Conservation (phyloP, 2,888 invertebrate species). For the Proisotoma minuta region DNA sequence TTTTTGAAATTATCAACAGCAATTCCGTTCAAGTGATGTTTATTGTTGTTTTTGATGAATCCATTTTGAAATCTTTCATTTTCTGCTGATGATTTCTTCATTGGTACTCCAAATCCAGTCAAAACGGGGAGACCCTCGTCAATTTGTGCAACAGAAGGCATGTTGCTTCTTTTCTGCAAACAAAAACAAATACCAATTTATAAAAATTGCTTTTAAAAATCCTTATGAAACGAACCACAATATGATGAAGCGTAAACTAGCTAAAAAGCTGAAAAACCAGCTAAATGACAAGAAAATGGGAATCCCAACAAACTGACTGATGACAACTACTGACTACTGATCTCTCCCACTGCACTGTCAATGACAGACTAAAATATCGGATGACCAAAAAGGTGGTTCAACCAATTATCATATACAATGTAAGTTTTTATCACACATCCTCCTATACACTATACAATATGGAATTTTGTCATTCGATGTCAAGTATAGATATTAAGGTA, state of each 20-base stretch:
- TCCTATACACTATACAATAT: too few species aligned
- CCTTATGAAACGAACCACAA: neutral
- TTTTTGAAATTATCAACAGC: slow-evolving; percentile 30
- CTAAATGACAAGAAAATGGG: neutral
- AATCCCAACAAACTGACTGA: neutral
- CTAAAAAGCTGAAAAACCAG: neutral
- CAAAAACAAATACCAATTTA: too few species aligned
- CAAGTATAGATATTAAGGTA: too few species aligned
- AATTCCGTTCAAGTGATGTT: slow-evolving; percentile 32
- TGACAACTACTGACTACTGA: too few species aligned
- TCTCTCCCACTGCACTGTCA: too few species aligned
- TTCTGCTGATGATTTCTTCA: slow-evolving; percentile 39
- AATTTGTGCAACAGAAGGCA: slow-evolving; percentile 45
- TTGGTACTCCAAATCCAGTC: slow-evolving; percentile 34
- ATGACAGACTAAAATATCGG: too few species aligned
- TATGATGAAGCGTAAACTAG: neutral
- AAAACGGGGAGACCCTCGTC: slow-evolving; percentile 45
- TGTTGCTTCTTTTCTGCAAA: slow-evolving; percentile 29
- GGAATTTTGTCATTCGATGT: too few species aligned
- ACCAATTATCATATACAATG: too few species aligned
- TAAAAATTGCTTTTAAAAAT: neutral
- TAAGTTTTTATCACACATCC: too few species aligned
- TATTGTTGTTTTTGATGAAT: slow-evolving; percentile 38
- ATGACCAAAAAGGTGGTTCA: too few species aligned
- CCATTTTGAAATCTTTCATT: slow-evolving; percentile 44